Evolutionary conservation across 37 sponge, comb jelly and placozoan species (phyloP).

Genomic region (Geodia barretti): DNA sequence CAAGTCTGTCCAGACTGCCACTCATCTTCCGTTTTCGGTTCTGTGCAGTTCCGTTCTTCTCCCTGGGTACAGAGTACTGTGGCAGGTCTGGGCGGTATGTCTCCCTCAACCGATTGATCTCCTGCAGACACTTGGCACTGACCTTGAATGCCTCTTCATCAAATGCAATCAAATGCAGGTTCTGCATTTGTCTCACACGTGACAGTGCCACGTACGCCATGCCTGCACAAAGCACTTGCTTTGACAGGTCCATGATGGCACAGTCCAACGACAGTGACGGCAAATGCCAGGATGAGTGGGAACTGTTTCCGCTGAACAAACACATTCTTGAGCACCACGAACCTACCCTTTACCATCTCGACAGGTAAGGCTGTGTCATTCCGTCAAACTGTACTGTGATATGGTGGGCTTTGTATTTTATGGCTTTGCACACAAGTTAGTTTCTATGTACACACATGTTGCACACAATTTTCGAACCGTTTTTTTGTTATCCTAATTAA

Average conservation of each 20-base stretch:
- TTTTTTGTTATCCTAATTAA: slow-evolving; percentile 45
- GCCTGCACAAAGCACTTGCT: slow-evolving; percentile 40
- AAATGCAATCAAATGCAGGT: no score
- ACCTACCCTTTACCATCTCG: slow-evolving; percentile 31
- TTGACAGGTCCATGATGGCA: slow-evolving; percentile 64
- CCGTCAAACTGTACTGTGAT: slow-evolving; percentile 65
- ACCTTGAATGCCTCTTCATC: no score
- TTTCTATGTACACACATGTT: slow-evolving; percentile 54
- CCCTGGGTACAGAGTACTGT: no score
- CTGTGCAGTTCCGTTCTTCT: no score
- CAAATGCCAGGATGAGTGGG: slow-evolving; percentile 50
- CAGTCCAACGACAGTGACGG: slow-evolving; percentile 59
- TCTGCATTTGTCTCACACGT: slow-evolving; percentile 40
- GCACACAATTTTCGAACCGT: slow-evolving; percentile 47
- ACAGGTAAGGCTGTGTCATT: slow-evolving; percentile 20
- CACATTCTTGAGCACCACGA: slow-evolving; percentile 47
- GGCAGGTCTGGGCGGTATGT: slow-evolving; percentile 19
- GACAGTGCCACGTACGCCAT: slow-evolving; percentile 69
- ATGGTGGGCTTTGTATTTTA: not conserved
- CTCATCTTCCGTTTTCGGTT: no score
- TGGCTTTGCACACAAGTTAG: slow-evolving; percentile 48
- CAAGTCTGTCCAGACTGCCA: no score
- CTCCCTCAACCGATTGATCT: slow-evolving; percentile 15
- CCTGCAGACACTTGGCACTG: slow-evolving; percentile 31
- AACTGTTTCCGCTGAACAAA: slow-evolving; percentile 53